Evolutionary conservation across 2,888 invertebrate species (phyloP).

Genomic region (Leptinotarsa juncta): DNA sequence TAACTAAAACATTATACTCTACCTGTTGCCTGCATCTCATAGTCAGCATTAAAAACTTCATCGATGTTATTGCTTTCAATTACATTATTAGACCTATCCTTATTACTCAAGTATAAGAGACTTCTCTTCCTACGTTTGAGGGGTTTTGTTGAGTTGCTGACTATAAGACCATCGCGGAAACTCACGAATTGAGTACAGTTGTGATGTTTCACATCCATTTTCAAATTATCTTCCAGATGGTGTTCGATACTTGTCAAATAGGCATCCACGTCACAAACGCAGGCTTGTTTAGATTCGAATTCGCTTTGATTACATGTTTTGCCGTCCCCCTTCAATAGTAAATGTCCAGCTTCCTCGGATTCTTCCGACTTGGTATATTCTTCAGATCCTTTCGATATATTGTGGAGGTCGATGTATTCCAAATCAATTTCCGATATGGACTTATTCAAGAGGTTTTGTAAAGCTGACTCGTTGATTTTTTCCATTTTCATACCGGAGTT

Average conservation of each 20-base stretch:
- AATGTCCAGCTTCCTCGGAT: not conserved
- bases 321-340: slow-evolving; percentile 24
- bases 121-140: slow-evolving; percentile 52
- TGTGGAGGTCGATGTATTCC: slow-evolving; percentile 44
- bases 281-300: slow-evolving; percentile 51
- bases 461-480: slow-evolving; percentile 44
- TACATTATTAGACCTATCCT: slow-evolving; percentile 35
- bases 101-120: slow-evolving; percentile 50
- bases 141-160: slow-evolving; percentile 49
- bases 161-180: slow-evolving; percentile 46
- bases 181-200: slow-evolving; percentile 46
- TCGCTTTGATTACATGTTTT: slow-evolving; percentile 49
- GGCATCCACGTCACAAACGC: slow-evolving; percentile 53
- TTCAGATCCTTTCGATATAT: slow-evolving; percentile 31
- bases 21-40: slow-evolving; percentile 27
- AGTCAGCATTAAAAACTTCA: slow-evolving; percentile 51
- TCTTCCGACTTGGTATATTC: slow-evolving; percentile 10
- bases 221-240: slow-evolving; percentile 34
- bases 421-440: slow-evolving; percentile 42
- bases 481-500: slow-evolving; percentile 41
- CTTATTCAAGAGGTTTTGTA: slow-evolving; percentile 46
- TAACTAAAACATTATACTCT: not conserved
- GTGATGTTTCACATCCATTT: slow-evolving; percentile 34
- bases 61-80: slow-evolving; percentile 49
- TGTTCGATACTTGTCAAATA: slow-evolving; percentile 41